Evolutionary conservation across 2,113 vertebrate genomes (phyloP), one percentile per base, ranked within the genome.

Genomic region (Nerophis lumbriciformis): DNA sequence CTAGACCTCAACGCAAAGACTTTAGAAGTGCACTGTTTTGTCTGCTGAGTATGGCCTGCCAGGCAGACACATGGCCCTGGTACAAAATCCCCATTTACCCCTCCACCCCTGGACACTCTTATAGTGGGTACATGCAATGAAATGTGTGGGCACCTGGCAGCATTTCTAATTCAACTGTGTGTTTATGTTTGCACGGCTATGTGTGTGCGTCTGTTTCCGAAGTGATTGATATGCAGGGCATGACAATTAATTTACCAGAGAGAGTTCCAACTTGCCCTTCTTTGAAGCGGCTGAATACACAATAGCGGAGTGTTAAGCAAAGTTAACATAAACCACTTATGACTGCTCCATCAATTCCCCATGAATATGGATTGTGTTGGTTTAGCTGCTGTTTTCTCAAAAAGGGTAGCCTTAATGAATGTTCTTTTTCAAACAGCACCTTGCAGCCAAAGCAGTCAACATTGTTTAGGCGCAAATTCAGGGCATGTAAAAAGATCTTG

Each of bases 151-250:
- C 54, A 28, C 39, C 39, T 16, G 48, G 60, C 59, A 71, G 72
- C 63, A 71, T 69, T 65, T 54, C 49, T 65, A 68, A 69, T 65
- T 73, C 60, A 64, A 45, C 71, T 69, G 57, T 72, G 59, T 63
- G 67, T 72, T 65, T 79, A 62, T 66, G 65, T 67, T 62, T 72
- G 73, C 65, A 50, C 56, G 61, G 62, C 64, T 72, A 54, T 81
- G 70, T 77, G 77, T 72, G 57, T 81, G 70, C 74, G 77, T 75
- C 70, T 79, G 75, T 84, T 82, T 78, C 63, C 70, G 71, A 72
- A 45, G 63, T 57, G 69, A 81, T 86, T 83, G 77, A 77, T 78
- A 88, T 76, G 81, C 80, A 69, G 77, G 78, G 72, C 72, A 85
- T 75, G 78, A 85, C 78, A 56, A 82, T 77, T 74, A 80, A 80